These are phyloP conservation scores for Thamnaconus septentrionalis DNA, from an alignment of 2,113 vertebrate genomes.

Conservation along the genomic window DNA sequence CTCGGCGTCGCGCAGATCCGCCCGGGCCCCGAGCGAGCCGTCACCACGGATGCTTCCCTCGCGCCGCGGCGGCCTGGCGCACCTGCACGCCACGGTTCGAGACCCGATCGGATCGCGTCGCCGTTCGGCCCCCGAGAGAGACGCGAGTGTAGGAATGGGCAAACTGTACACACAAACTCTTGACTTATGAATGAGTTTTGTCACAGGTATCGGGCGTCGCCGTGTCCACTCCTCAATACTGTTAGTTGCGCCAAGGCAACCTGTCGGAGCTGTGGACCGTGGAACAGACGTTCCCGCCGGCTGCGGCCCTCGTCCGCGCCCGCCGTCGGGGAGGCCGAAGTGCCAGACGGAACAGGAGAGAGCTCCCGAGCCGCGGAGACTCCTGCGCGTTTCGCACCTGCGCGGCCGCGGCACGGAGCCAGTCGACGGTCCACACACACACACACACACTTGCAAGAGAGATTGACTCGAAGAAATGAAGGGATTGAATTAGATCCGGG, in stretches of 20 bases:
- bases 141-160: slow-evolving; percentile 40
- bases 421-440: slow-evolving; percentile 7
- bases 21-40: slow-evolving; percentile 15
- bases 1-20: slow-evolving; percentile 6
- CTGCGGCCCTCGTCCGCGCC: slow-evolving; percentile 40
- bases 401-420: slow-evolving; percentile 46
- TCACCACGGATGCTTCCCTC: too few relatives aligned
- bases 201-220: slow-evolving; percentile 24
- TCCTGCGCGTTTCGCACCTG: slow-evolving; percentile 36
- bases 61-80: too few relatives aligned
- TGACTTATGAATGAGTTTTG: slow-evolving; percentile 31
- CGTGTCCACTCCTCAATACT: slow-evolving; percentile 48
- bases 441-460: neutral
- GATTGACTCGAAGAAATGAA: too few relatives aligned
- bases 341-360: slow-evolving; percentile 10
- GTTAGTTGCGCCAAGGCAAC: slow-evolving; percentile 21
- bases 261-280: neutral
- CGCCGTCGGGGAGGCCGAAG: slow-evolving; percentile 35
- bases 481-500: slow-evolving; percentile 6
- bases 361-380: slow-evolving; percentile 2
- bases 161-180: slow-evolving; percentile 45
- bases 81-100: too few relatives aligned
- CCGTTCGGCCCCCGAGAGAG: too few relatives aligned
- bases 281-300: too few relatives aligned
- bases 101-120: too few relatives aligned